Evolutionary conservation across 53 echinoderm and acorn worm genomes (phyloP), one percentile per base, ranked within the genome.

Genomic region (Actinopyga echinites): DNA sequence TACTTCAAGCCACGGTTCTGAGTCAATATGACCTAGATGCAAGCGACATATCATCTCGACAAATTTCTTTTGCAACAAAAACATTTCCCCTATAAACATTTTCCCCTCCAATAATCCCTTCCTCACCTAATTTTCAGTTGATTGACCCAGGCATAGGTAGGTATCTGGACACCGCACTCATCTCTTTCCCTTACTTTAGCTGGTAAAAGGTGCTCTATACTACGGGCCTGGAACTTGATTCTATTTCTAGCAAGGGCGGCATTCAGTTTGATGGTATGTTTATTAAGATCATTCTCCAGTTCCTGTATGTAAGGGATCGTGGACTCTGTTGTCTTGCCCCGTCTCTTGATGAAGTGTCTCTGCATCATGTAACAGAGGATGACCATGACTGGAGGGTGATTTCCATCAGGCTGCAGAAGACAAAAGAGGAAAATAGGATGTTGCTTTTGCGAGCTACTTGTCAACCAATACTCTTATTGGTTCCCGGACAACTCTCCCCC

Each of bases 121-220:
- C 17, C 68, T 84, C 56, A 95, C 95, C 93, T 91, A 38, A 69
- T 79, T 75, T 74, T 83, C 1, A 96, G 91, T 69, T 96, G 93
- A 57, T 96, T 96, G 24, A 93, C 89, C 96, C 96, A 96, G 3
- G 96, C 88, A 84, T 93, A 96, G 49, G 87, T 89, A 0, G 91
- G 93, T 79, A 93, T 82, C 60, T 88, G 79, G 8, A 85, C 75
- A 0, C 93, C 92, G 17, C 85, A 71, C 53, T 89, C 87, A 54
- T 96, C 96, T 24, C 93, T 71, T 80, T 93, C 87, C 62, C 95
- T 66, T 8, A 95, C 91, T 17, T 85, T 89, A 12, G 86, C 91
- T 1, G 77, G 77, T 29, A 62, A 25, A 10, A 96, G 77, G 61
- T 86, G 87, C 85, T 96, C 96, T 44, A 96, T 83, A 52, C 93